Base-by-base conservation (phyloP, 2,888 invertebrate species). In the Arctia plantaginis region DNA sequence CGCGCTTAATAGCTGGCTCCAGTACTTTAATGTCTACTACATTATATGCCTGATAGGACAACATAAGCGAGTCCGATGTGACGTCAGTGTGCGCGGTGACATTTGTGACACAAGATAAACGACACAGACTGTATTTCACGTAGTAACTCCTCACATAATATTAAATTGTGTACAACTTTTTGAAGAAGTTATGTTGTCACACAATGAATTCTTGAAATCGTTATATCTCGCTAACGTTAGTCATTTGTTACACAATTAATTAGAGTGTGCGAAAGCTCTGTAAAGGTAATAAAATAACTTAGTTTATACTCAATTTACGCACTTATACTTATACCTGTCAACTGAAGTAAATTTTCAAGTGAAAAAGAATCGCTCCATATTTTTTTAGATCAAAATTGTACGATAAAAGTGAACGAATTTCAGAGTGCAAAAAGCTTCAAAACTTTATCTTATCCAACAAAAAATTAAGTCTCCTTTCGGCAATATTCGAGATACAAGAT, bases 381-480 rank as follows among this genome's bases (percentile, higher is more conserved):
- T 55, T 39, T 59, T 51, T 59, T 6, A 55, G 59, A 59, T 27
- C 27, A 59, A 59, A 27, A 59, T 59, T 27, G 13, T 15, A 27
- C 12, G 59, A 59, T 59, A 59, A 59, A 27, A 59, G 6, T 27
- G 59, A 59, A 3, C 13, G 27, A 59, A 27, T 59, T 59, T 12
- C 59, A 59, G 27, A 39, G 13, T 20, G 15, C 10, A 47, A 71
- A 71, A 47, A n/a, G 8, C 13, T 27, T 39, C 47, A 39, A 44
- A 72, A 59, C 41, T 35, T 20, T 35, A 69, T 69, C 69, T 69
- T 65, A 51, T 65, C 73, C 12, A 23, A 44, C 23, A 30, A 27
- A 35, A 65, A 65, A 73, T 69, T n/a, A 73, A 64, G 27, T 18
- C 69, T 27, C 27, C 30, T 69, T 69, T 51, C 65, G 69, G 30